Conservation (phyloP, 2,113 vertebrate genomes). For the Oryzias curvinotus region DNA sequence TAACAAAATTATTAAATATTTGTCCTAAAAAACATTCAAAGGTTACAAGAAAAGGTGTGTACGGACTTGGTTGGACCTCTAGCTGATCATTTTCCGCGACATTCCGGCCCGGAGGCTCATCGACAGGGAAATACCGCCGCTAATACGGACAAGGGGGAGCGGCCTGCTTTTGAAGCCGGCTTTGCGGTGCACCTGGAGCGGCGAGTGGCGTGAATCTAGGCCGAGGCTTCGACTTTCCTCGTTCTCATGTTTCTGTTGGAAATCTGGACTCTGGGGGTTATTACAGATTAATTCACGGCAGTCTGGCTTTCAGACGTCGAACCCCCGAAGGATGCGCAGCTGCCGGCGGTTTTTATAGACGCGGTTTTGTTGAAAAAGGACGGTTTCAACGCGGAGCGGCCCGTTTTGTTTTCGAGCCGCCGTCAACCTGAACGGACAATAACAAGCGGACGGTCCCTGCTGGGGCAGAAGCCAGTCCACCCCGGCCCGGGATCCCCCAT, state of each 20-base stretch:
- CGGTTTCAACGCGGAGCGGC: slow-evolving; percentile 53
- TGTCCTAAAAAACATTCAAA: slow-evolving; percentile 1
- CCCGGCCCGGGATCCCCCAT: slow-evolving; percentile 5
- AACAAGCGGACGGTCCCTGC: slow-evolving; percentile 65
- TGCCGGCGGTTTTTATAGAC: slow-evolving; percentile 3
- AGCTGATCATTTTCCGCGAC: neutral
- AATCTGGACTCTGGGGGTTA: neutral
- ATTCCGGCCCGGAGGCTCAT: slow-evolving; percentile 14
- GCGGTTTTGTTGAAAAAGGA: neutral
- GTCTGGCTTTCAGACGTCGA: neutral
- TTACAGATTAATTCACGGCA: neutral
- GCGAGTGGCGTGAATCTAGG: slow-evolving; percentile 43
- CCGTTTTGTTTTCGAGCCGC: slow-evolving; percentile 77
- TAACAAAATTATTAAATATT: slow-evolving; percentile 56
- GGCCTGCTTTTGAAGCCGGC: slow-evolving; percentile 75
- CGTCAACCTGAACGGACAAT: slow-evolving; percentile 76
- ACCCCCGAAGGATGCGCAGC: neutral
- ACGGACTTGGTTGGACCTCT: neutral
- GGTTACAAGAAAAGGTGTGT: slow-evolving; percentile 5
- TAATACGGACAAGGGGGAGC: slow-evolving; percentile 59
- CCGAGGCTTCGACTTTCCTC: slow-evolving; percentile 45
- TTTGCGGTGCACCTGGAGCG: slow-evolving; percentile 55
- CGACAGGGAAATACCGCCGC: slow-evolving; percentile 29
- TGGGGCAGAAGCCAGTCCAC: slow-evolving; percentile 25
- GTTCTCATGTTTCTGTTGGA: slow-evolving; percentile 2